Conservation (phyloP, 2,113 vertebrate genomes). For the human region GRCh38 chr4:128427501-128428000, state of each 20-base stretch:
- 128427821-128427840: background rate
- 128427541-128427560: background rate
- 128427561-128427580: background rate
- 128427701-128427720: background rate
- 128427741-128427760: background rate
- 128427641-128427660: background rate
- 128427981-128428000: background rate
- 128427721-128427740: background rate
- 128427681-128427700: background rate
- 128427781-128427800: conserved; percentile 13
- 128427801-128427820: background rate
- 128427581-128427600: background rate
- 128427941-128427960: background rate
- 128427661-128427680: background rate
- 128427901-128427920: conserved; percentile 1
- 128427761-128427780: background rate
- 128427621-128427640: background rate
- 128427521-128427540: background rate
- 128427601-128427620: background rate
- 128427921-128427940: background rate
- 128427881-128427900: background rate
- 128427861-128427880: background rate
- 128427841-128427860: background rate
- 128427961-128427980: background rate
- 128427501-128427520: background rate